Percentiles rank a stretch among this genome's conserved stretches.
These are phyloP conservation scores for Syngnathus acus DNA, from an alignment of 2,797 vertebrate genomes.

Conservation along the genomic window DNA sequence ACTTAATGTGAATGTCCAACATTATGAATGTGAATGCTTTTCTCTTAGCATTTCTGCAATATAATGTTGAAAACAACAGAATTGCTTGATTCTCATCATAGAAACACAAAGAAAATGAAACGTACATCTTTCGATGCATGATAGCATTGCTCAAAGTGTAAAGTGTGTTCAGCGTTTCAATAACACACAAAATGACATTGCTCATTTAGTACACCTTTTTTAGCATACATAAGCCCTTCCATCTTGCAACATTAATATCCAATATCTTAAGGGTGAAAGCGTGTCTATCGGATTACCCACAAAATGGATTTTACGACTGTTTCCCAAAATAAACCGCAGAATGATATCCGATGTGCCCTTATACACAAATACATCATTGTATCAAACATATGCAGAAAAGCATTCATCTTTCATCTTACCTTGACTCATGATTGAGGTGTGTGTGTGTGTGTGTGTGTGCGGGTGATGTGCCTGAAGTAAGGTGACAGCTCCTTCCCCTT, in stretches of 20 bases:
- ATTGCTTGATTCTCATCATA: too few relatives aligned
- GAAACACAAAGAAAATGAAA: too few relatives aligned
- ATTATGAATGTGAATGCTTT: too few relatives aligned
- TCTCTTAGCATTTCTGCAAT: too few relatives aligned
- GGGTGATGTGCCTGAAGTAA: background rate
- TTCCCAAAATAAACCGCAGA: background rate
- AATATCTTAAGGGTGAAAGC: background rate
- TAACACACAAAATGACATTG: background rate
- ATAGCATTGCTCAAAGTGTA: too few relatives aligned
- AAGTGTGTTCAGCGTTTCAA: too few relatives aligned
- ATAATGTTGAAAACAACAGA: too few relatives aligned
- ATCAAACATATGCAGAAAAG: background rate
- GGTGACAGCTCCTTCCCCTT: background rate
- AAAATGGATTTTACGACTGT: background rate
- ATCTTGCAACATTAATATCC: background rate
- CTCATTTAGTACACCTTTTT: background rate
- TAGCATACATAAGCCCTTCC: background rate
- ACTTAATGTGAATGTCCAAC: too few relatives aligned
- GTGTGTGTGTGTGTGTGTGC: background rate
- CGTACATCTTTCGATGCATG: too few relatives aligned
- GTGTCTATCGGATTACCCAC: background rate
- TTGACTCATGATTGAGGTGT: slow-evolving; percentile 43
- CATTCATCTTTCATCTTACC: slow-evolving; percentile 28
- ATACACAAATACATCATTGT: too few relatives aligned
- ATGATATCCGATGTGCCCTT: background rate